Base-by-base conservation (phyloP, 2,888 invertebrate genomes). In the Tetrapedia diversipes region DNA sequence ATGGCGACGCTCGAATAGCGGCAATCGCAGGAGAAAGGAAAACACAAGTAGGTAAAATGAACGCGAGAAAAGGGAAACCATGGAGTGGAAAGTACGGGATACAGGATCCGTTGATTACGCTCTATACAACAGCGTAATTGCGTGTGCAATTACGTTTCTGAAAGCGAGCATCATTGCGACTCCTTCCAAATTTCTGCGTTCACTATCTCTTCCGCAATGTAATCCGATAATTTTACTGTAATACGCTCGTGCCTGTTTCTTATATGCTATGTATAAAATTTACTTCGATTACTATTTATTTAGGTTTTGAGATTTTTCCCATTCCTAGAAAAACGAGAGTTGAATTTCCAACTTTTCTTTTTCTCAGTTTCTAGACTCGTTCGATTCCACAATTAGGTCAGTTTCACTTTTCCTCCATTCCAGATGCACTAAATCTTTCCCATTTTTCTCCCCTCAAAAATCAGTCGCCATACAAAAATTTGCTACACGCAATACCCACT, bases 21-120 rank as follows among this genome's bases (percentile, higher is more conserved):
- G 72, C 72, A 71, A 64, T 74, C 73, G 45, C 24, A 56, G 45
- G 47, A 51, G 74, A 64, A 74, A 59, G 73, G 51, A 64, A 69
- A 64, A 63, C 63, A 27, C 16, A 64, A 53, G 57, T 51, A 19
- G 29, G 51, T 53, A 64, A 72, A 74, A 71, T 53, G 72, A 43
- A 74, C 37, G 57, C 37, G 57, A 64, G 19, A 63, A 57, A 73
- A 61, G 56, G 70, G 63, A 70, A 63, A 70, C 34, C 43, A 34
- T 8, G 54, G 64, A 47, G 54, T 27, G 32, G 73, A 70, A 73
- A 70, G 61, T 73, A 47, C 7, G 34, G 27, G 70, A 69, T 69
- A 69, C 27, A 16, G 34, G 47, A 56, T 61, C 70, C 54, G 54
- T 51, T 54, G 56, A 71, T 71, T 74, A 57, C 63, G 56, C 41